phyloP scores from a whole-genome alignment of 2,888 invertebrate genomes.

The Athetis lepigone region DNA sequence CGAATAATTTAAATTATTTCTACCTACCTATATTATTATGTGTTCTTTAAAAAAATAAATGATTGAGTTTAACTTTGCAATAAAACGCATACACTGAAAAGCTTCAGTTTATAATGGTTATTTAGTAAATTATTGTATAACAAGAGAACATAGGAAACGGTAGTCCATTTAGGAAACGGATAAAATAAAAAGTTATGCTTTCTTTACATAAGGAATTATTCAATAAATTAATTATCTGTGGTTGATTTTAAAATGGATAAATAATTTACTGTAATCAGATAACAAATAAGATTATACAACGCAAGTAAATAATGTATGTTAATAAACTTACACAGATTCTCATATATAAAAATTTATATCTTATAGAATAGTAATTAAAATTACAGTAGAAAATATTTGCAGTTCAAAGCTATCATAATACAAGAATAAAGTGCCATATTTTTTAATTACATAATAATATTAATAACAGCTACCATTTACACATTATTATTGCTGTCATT shows the following conservation, averaged over 20 bases:
- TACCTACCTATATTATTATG: too few relatives aligned
- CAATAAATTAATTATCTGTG: conserved; percentile 21
- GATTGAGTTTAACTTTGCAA: too few relatives aligned
- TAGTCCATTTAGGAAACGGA: too few relatives aligned
- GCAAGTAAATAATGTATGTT: neutral
- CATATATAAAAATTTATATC: neutral
- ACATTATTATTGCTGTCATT: neutral
- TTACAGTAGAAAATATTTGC: conserved; percentile 3
- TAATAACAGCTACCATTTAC: too few relatives aligned
- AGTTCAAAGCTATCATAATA: neutral
- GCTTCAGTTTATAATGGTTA: too few relatives aligned
- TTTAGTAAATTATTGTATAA: neutral
- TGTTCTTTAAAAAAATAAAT: too few relatives aligned
- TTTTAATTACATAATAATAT: neutral
- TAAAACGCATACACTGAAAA: too few relatives aligned
- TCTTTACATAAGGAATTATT: conserved; percentile 23
- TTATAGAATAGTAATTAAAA: too few relatives aligned
- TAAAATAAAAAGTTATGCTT: conserved; percentile 4
- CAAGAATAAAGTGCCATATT: neutral
- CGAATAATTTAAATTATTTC: too few relatives aligned
- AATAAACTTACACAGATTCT: neutral
- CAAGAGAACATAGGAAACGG: conserved; percentile 1
- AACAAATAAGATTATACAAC: conserved; percentile 25
- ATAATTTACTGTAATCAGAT: conserved; percentile 3
- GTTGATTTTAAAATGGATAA: conserved; percentile 4